Conservation (phyloP, 64 coral and sea anemone genomes). For the Montipora sp. region DNA sequence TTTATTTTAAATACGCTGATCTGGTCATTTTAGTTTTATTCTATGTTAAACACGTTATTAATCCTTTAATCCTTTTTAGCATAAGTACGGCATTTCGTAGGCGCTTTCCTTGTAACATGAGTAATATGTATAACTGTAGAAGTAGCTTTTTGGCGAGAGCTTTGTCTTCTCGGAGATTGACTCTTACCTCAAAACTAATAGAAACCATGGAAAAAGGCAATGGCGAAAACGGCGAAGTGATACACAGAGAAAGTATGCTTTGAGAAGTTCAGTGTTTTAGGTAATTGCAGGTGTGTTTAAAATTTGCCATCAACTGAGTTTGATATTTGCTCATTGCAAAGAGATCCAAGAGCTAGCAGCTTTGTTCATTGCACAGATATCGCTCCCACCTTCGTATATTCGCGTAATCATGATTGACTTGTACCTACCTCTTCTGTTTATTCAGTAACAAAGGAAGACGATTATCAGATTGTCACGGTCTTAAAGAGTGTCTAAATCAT, state of each 20-base stretch:
- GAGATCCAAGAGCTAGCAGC: too few species aligned
- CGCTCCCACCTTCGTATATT: too few species aligned
- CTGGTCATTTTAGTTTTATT: constrained; percentile 59
- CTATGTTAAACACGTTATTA: constrained; percentile 85
- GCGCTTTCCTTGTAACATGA: constrained; percentile 18
- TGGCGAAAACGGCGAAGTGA: not conserved
- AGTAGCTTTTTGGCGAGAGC: not conserved
- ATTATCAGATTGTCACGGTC: too few species aligned
- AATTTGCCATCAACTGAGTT: too few species aligned
- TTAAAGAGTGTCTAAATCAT: too few species aligned
- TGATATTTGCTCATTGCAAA: too few species aligned
- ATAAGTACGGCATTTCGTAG: constrained; percentile 79
- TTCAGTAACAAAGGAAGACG: too few species aligned
- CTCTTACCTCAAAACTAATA: not conserved
- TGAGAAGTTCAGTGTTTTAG: not conserved
- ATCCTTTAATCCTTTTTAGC: constrained; percentile 82
- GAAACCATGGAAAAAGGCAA: not conserved
- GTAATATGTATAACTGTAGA: not conserved
- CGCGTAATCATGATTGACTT: too few species aligned
- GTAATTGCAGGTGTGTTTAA: too few species aligned
- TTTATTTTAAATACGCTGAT: constrained; percentile 24
- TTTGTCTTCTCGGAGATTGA: constrained; percentile 3
- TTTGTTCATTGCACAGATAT: too few species aligned
- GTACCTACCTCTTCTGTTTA: too few species aligned
- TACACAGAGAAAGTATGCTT: not conserved